A percentile compares a stretch with the other conserved stretches of the same genome.
phyloP scores from a whole-genome alignment of 1,140 invertebrate species.

The Drosophila sproati region DNA sequence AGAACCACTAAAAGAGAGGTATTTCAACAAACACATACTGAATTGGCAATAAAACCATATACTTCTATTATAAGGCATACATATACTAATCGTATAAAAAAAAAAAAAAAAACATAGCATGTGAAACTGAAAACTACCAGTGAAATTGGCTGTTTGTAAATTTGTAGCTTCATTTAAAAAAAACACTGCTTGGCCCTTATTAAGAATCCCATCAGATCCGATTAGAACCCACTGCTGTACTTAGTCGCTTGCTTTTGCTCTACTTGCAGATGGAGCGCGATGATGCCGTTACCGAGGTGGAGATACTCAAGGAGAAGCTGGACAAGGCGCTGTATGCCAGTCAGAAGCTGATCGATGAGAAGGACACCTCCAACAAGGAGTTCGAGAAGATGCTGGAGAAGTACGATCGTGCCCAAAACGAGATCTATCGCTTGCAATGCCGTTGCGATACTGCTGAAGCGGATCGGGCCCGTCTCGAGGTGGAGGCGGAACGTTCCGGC shows the following conservation, averaged over 20 bases:
- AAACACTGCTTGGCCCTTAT: conserved; percentile 29
- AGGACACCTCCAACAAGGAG: conserved; percentile 94
- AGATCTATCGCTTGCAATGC: conserved; percentile 94
- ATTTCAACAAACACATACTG: conserved; percentile 7
- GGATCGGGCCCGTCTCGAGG: conserved; percentile 93
- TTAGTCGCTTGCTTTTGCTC: neutral
- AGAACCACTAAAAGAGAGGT: conserved; percentile 1
- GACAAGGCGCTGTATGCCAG: conserved; percentile 93
- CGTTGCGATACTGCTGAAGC: conserved; percentile 94
- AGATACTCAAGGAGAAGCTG: conserved; percentile 94
- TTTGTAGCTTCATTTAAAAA: conserved; percentile 67
- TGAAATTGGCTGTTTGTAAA: conserved; percentile 81
- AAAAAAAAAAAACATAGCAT: conserved; percentile 35
- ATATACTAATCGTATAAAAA: conserved; percentile 45
- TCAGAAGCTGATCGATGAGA: conserved; percentile 94
- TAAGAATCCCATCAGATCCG: neutral
- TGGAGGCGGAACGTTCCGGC: conserved; percentile 94
- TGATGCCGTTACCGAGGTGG: conserved; percentile 92
- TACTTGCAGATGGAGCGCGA: conserved; percentile 91
- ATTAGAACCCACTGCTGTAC: neutral
- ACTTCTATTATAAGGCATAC: conserved; percentile 43
- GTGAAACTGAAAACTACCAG: conserved; percentile 70
- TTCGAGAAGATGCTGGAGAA: conserved; percentile 96
- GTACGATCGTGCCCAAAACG: conserved; percentile 95
- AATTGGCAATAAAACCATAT: conserved; percentile 33